Evolutionary conservation across 2,113 vertebrate species (phyloP), one percentile per base, ranked within the genome.

Genomic region (Arothron firmamentum): DNA sequence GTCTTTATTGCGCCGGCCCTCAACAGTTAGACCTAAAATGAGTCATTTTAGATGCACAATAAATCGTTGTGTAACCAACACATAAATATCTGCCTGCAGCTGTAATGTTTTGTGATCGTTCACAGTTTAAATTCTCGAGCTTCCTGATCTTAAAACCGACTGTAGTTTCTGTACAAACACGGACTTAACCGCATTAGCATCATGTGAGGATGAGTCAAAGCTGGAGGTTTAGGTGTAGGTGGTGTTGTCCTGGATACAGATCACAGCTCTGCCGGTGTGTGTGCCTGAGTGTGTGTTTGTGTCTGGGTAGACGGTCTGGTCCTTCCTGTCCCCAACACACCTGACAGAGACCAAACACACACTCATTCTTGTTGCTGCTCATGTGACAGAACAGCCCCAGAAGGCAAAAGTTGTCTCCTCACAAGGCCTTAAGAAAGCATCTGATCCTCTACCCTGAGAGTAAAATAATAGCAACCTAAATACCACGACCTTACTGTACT

Each of bases 271-370:
- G 12, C 61, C 25, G 51, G 0, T 18, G 3, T 13, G 15, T 21
- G 45, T 59, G 19, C 23, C 3, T 41, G 28, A 34, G n/a, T 23
- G 38, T 25, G 56, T 51, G 16, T 17, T 10, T 43, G 5, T 31
- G n/a, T 6, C 2, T 14, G 13, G 57, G 68, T 67, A 34, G 85
- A 85, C 48, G 49, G 72, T 77, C 84, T 54, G 75, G 86, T 90
- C 80, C 62, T 74, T 70, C 86, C 61, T 75, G 87, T 87, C 67
- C 34, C 11, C 10, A 52, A 71, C 52, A 53, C 61, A 82, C 70
- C 67, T 55, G 52, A 34, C n/a, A 19, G 34, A 62, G 0, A 43
- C 47, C 54, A 81, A 71, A 74, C 58, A 63, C 2, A 59, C 6
- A 2, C 45, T 42, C n/a, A 15, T 9, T 46, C 43, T 34, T 15